Evolutionary conservation across 2,113 vertebrate genomes (phyloP), one percentile per base, ranked within the genome.

Genomic region (Benthochromis sp.): DNA sequence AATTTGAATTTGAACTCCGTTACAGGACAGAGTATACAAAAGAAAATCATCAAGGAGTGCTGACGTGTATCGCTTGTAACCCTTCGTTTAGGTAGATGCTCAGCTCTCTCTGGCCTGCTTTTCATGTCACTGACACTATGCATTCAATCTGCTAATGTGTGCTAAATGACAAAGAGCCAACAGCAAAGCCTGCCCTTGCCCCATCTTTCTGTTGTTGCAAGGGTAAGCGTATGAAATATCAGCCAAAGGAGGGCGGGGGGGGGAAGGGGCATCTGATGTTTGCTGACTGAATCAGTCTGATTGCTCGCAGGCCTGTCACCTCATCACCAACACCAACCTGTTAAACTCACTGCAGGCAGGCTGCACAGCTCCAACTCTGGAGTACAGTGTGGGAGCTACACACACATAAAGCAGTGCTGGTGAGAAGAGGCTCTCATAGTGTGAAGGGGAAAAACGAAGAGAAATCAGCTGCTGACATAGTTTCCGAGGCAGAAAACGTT

Each of bases 231-330:
- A 54, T 69, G 82, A 91, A 92, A 81, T 81, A 88, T 57, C 55
- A 89, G 54, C 85, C 85, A 43, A 88, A 82, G 54, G 81, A 66
- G 80, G 21, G 21, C 21, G 21, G 21, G 21, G 21, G 57, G 6
- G 14, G 79, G 34, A 29, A 2, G 17, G 14, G 66, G 57, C 21
- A 78, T 87, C 78, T 90, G 89, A 90, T 91, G 86, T 92, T 86
- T 83, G 86, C 88, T 91, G 88, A 90, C 91, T 89, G 85, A 84
- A 84, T 90, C 82, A 52, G 53, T 84, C 53, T 55, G 79, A 89
- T 73, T 83, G 87, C 88, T 93, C n/a, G 43, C 93, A 93, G 90
- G 88, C 86, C 84, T 90, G 91, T 94, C 93, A 92, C 88, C 90
- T 92, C 90, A 69, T 93, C 90, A 89, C 63, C 54, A 61, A 82